Evolutionary conservation across 2,113 vertebrate genomes (phyloP).

Genomic region (Desmodus rotundus): DNA sequence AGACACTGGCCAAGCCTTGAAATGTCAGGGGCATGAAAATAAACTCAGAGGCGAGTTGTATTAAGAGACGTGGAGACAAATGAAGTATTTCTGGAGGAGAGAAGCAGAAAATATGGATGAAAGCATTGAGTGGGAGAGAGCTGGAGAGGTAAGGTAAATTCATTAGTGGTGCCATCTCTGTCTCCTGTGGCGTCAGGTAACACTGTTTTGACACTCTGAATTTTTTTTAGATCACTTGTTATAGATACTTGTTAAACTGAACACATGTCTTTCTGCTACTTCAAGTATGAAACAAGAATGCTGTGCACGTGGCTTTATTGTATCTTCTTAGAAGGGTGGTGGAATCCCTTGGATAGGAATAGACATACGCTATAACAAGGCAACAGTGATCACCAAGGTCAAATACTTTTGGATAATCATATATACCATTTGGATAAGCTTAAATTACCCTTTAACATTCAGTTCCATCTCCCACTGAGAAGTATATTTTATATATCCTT

Average conservation of each 20-base stretch:
- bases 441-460: background rate
- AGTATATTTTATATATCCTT: background rate
- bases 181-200: background rate
- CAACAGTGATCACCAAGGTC: background rate
- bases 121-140: background rate
- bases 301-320: background rate
- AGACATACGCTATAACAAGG: background rate
- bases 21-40: background rate
- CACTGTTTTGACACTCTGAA: background rate
- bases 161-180: no score
- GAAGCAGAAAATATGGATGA: background rate
- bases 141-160: background rate
- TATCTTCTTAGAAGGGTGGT: background rate
- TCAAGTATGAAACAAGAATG: background rate
- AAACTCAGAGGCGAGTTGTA: background rate
- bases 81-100: background rate
- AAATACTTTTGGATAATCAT: background rate
- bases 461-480: background rate
- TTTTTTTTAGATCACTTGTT: background rate
- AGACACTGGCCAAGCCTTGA: background rate
- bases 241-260: background rate
- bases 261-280: background rate
- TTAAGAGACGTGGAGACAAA: background rate
- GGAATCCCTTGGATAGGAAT: background rate
- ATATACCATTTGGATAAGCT: background rate